Conservation (phyloP, 2,113 vertebrate genomes). For the Strigops habroptila region DNA sequence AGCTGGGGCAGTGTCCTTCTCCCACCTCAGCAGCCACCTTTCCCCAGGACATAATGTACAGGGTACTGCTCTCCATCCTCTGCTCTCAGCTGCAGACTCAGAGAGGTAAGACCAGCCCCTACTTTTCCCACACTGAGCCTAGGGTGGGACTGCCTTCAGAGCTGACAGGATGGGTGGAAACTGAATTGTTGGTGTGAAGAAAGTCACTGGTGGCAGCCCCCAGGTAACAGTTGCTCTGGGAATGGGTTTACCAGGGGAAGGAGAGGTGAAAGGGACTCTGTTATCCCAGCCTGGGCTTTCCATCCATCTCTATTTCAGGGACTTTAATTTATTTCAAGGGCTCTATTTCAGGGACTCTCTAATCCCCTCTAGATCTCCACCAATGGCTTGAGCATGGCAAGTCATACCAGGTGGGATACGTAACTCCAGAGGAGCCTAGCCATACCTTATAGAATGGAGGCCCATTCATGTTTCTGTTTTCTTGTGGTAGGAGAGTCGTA, state of each 20-base stretch:
- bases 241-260: not conserved
- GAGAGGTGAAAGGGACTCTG: not conserved
- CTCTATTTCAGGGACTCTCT: not conserved
- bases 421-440: not conserved
- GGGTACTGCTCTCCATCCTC: slow-evolving; percentile 71
- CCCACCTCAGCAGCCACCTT: slow-evolving; percentile 70
- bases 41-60: slow-evolving; percentile 72
- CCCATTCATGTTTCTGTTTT: not conserved
- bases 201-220: not conserved
- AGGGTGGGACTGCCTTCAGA: slow-evolving; percentile 4
- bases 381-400: not conserved
- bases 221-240: not conserved
- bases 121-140: not conserved
- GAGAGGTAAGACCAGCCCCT: slow-evolving; percentile 74
- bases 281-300: not conserved
- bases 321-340: not conserved
- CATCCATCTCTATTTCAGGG: not conserved
- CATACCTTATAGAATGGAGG: not conserved
- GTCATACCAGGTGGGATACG: not conserved
- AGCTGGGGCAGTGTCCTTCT: slow-evolving; percentile 65
- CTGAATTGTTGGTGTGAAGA: not conserved
- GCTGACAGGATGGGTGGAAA: slow-evolving; percentile 25
- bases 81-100: slow-evolving; percentile 66
- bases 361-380: not conserved
- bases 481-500: slow-evolving; percentile 4